These are phyloP conservation scores for Scrobipalpa costella DNA, from an alignment of 2,888 invertebrate genomes.

Conservation along the genomic window DNA sequence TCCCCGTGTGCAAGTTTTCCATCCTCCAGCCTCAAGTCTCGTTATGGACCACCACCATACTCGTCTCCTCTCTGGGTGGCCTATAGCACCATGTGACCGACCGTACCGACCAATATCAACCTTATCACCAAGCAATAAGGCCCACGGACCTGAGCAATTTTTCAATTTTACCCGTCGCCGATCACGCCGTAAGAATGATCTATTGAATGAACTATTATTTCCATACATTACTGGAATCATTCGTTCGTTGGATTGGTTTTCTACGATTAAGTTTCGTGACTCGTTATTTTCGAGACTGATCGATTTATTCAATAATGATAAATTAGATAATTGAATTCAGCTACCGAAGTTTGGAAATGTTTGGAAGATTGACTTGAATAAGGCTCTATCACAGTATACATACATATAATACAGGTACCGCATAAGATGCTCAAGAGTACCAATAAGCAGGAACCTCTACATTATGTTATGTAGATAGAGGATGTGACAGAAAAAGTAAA, in stretches of 20 bases:
- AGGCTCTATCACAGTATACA: background rate
- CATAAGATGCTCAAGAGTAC: background rate
- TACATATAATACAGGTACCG: background rate
- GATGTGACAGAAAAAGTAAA: background rate
- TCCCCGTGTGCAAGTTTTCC: background rate
- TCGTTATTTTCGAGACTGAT: slow-evolving; percentile 1
- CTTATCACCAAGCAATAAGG: slow-evolving; percentile 2
- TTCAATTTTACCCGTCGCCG: slow-evolving; percentile 3
- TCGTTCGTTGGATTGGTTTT: background rate
- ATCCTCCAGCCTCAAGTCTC: slow-evolving; percentile 24
- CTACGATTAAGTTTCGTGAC: slow-evolving; percentile 20
- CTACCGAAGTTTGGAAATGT: slow-evolving; percentile 12
- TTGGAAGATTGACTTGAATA: background rate
- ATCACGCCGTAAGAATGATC: slow-evolving; percentile 1
- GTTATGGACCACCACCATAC: slow-evolving; percentile 47
- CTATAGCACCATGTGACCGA: slow-evolving; percentile 32
- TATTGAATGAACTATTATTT: background rate
- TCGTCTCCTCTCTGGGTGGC: slow-evolving; percentile 60
- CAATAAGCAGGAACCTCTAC: background rate
- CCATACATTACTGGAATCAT: slow-evolving; percentile 9
- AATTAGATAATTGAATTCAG: slow-evolving; percentile 1
- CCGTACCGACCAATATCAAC: background rate
- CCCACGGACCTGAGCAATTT: background rate
- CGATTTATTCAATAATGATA: slow-evolving; percentile 21
- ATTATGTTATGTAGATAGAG: background rate